Evolutionary conservation across 2,888 invertebrate species (phyloP).

Genomic region (Halictus ligatus): DNA sequence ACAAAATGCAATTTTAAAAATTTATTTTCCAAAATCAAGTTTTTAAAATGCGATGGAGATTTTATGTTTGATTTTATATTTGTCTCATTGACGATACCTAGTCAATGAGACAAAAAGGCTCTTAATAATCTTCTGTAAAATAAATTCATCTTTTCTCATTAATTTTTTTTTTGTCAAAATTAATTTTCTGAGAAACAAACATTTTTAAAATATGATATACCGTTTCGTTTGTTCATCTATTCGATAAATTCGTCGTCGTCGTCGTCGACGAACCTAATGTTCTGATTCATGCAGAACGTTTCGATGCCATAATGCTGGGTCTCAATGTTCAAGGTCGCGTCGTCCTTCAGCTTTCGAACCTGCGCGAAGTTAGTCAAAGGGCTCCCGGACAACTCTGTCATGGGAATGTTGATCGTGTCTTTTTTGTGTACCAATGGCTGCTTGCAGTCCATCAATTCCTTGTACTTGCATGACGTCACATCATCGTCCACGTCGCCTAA

Average conservation of each 20-base stretch:
- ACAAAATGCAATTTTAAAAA: background rate
- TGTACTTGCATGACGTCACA: slow-evolving; percentile 45
- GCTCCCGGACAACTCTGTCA: slow-evolving; percentile 76
- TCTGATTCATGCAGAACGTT: slow-evolving; percentile 75
- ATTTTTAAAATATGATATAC: background rate
- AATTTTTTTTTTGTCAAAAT: background rate
- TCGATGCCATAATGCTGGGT: slow-evolving; percentile 79
- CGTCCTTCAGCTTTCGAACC: slow-evolving; percentile 70
- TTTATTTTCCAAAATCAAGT: background rate
- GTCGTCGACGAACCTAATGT: slow-evolving; percentile 81
- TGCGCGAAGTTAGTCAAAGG: slow-evolving; percentile 73
- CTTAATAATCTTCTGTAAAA: background rate
- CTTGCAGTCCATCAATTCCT: slow-evolving; percentile 59
- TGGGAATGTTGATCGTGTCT: slow-evolving; percentile 74
- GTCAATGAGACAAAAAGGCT: background rate
- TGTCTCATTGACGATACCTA: too few species aligned
- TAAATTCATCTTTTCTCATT: too few species aligned
- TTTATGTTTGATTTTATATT: too few species aligned
- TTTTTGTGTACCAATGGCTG: slow-evolving; percentile 37
- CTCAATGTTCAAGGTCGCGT: slow-evolving; percentile 69
- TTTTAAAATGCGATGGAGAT: background rate
- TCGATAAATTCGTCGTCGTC: slow-evolving; percentile 80
- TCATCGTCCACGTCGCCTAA: slow-evolving; percentile 16
- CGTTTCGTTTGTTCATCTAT: background rate
- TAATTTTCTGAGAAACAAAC: background rate